phyloP scores from a whole-genome alignment of 2,888 invertebrate genomes.

The Leptarthrus brevirostris region DNA sequence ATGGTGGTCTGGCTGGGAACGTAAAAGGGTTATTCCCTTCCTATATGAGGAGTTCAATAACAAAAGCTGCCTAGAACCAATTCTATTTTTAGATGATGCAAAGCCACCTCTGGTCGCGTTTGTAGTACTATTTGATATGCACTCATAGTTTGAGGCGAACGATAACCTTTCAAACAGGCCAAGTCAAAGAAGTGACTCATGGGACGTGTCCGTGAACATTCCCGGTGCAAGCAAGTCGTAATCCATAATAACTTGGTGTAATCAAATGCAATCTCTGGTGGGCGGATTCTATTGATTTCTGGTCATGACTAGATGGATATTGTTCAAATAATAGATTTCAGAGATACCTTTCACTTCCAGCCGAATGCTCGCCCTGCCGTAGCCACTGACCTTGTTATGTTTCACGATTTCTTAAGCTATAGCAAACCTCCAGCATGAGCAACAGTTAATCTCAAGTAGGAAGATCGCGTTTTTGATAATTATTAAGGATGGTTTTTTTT shows the following conservation, averaged over 20 bases:
- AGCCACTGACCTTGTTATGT: conserved; percentile 19
- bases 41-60: neutral
- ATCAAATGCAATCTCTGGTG: conserved; percentile 26
- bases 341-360: neutral
- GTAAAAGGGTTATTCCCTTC: neutral
- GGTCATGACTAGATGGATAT: conserved; percentile 6
- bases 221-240: neutral
- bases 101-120: neutral
- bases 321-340: conserved; percentile 1
- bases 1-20: conserved; percentile 27
- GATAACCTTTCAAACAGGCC: neutral
- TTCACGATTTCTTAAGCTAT: neutral
- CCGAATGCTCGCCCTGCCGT: no score
- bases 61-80: conserved; percentile 6
- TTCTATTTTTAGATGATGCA: conserved; percentile 35
- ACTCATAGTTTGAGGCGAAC: conserved; percentile 6
- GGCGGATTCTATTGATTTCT: conserved; percentile 33
- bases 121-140: neutral
- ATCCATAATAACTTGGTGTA: neutral
- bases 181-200: conserved; percentile 23
- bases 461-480: no score
- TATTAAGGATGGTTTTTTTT: no score
- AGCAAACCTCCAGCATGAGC: no score
- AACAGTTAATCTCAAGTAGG: no score
- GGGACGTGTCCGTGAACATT: conserved; percentile 17